Conservation (phyloP, 2,797 vertebrate species). For the Xyrichtys novacula region DNA sequence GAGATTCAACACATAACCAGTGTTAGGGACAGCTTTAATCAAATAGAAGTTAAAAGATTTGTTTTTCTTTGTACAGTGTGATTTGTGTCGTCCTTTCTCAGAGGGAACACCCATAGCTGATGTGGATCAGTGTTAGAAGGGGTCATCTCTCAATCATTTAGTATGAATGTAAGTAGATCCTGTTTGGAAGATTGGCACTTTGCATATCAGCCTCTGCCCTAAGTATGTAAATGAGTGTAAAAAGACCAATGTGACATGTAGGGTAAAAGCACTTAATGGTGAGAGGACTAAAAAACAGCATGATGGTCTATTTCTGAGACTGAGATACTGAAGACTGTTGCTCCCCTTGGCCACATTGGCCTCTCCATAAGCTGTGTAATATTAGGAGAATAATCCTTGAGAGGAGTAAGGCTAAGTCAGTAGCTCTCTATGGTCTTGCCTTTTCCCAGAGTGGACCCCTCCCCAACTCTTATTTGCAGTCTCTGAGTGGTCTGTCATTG, state of each 20-base stretch:
- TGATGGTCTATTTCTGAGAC: constrained; percentile 45
- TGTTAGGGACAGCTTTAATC: too few species aligned
- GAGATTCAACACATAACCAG: too few species aligned
- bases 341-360: constrained; percentile 56
- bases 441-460: constrained; percentile 67
- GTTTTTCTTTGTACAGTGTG: too few species aligned
- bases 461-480: constrained; percentile 66
- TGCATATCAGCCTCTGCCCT: background rate
- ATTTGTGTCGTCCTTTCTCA: too few species aligned
- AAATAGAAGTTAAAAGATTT: too few species aligned
- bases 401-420: constrained; percentile 73
- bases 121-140: too few species aligned
- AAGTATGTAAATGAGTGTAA: background rate
- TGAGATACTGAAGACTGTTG: constrained; percentile 47
- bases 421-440: constrained; percentile 70
- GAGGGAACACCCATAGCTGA: too few species aligned
- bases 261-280: background rate
- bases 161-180: too few species aligned
- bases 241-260: background rate
- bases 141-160: too few species aligned
- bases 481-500: constrained; percentile 80
- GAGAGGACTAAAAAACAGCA: background rate
- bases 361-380: constrained; percentile 86
- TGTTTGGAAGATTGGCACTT: background rate
- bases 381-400: constrained; percentile 87